phyloP scores from a whole-genome alignment of 1,140 invertebrate species.

The Anastrepha obliqua region DNA sequence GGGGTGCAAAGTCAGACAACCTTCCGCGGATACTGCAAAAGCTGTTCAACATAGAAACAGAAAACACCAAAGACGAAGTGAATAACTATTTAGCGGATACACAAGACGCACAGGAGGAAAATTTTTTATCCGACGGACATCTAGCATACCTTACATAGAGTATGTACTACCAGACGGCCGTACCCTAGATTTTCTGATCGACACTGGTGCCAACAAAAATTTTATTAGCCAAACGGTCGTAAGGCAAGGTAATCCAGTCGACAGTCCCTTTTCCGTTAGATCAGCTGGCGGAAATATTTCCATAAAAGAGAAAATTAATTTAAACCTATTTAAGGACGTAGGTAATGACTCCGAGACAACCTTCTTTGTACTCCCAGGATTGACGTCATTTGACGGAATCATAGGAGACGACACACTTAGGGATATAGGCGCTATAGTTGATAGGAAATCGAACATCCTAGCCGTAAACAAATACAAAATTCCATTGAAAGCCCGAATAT shows the following conservation, averaged over 20 bases:
- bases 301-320: background rate
- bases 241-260: background rate
- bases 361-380: no score
- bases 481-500: no score
- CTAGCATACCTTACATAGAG: slow-evolving; percentile 8
- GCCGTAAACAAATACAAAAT: no score
- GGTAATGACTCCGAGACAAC: no score
- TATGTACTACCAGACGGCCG: background rate
- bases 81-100: background rate
- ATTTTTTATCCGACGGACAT: background rate
- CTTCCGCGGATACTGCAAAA: slow-evolving; percentile 17
- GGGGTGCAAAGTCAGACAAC: background rate
- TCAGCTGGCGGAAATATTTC: background rate
- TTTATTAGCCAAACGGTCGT: background rate
- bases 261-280: background rate
- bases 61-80: background rate
- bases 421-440: no score
- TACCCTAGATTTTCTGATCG: background rate
- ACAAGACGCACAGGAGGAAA: background rate
- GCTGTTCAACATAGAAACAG: slow-evolving; percentile 11
- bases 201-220: no score
- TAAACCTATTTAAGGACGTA: background rate
- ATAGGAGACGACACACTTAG: no score
- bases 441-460: no score
- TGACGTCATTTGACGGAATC: no score